Base-by-base conservation (phyloP, 1,140 invertebrate genomes). In the Nasonia vitripennis region DNA sequence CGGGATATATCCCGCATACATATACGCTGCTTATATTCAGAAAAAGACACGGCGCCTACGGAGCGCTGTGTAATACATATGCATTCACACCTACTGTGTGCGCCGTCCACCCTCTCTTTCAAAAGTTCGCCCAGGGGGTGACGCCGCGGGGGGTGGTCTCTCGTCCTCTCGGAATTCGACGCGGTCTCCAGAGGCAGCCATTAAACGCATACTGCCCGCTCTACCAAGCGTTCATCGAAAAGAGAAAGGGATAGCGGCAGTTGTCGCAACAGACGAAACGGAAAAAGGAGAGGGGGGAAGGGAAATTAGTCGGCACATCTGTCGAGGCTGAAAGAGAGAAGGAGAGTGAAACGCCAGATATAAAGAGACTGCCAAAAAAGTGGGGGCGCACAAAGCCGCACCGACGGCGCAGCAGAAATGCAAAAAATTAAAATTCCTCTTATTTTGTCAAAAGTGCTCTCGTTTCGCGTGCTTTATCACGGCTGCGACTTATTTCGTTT, bases 291-390 rank as follows among this genome's bases (percentile, higher is more conserved):
- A 1, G 0, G 5, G 5, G 6, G 3, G 67, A 83, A 84, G 86
- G 55, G 83, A 89, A 90, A 91, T 91, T 90, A 90, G 86, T 86
- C 83, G 81, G 77, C 86, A 86, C 91, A 91, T 91, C 91, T 91
- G 91, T 89, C 89, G 68, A 78, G 7, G 45, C 74, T 12, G 37
- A 62, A 82, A 55, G 10, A 31, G 6, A n/a, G n/a, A 17, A 45
- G 75, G 14, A 23, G 11, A 78, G 9, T 11, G 75, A 51, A 45
- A 51, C 14, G 48, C 78, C 14, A 31, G 27, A 20, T 6, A 67
- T 10, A 37, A 37, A 17, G 34, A 31, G 68, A 17, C 62, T 67
- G 27, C 9, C 23, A 23, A 71, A 31, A 37, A 78, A 37, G 34
- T 4, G 34, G 34, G 41, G 10, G 67, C 5, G 17, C 10, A 20